phyloP scores from a whole-genome alignment of 2,113 vertebrate species.

The cat (Felis catus) region DNA sequence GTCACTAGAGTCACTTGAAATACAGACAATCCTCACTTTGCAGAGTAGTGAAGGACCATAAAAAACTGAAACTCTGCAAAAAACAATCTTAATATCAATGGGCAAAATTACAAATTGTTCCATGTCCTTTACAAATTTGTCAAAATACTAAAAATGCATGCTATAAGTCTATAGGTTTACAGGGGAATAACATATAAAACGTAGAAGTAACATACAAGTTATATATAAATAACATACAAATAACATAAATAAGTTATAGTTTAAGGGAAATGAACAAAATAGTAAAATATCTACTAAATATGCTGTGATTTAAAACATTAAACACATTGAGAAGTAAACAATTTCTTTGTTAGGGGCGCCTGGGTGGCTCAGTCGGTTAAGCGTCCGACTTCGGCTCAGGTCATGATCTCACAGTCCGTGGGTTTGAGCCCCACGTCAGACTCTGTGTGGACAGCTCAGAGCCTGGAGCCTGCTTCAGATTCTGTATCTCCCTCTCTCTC shows the following conservation, averaged over 20 bases:
- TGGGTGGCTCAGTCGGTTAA: too few species aligned
- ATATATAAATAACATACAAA: not conserved
- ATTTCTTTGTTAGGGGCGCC: not conserved
- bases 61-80: not conserved
- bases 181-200: not conserved
- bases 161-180: not conserved
- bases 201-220: not conserved
- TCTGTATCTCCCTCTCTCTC: too few species aligned
- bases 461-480: too few species aligned
- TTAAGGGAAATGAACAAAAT: not conserved
- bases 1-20: not conserved
- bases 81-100: not conserved
- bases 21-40: not conserved
- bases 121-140: not conserved
- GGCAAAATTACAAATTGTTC: not conserved
- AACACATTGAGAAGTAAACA: not conserved
- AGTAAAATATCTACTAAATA: not conserved
- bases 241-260: not conserved
- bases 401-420: too few species aligned
- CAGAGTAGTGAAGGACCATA: not conserved
- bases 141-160: not conserved
- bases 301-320: not conserved
- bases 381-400: too few species aligned
- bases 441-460: too few species aligned
- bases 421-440: too few species aligned